A percentile compares a stretch with the other conserved stretches of the same genome.
Evolutionary conservation across 2,888 invertebrate species (phyloP).

Genomic region (Melanophora roralis): DNA sequence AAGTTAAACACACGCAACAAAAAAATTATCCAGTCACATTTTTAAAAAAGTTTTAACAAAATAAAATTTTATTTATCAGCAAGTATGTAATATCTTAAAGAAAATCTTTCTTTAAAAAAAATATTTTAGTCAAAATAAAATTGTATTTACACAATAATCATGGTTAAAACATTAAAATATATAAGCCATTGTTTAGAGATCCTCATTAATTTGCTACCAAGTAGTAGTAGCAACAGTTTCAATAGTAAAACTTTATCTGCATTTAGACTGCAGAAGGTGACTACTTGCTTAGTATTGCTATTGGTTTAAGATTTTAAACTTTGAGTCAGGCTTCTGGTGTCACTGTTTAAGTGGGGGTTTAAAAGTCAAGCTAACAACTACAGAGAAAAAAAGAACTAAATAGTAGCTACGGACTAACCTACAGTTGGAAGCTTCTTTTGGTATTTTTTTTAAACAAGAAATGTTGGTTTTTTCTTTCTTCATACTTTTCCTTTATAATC

Average conservation of each 20-base stretch:
- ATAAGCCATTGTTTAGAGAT: slow-evolving; percentile 42
- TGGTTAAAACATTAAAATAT: slow-evolving; percentile 29
- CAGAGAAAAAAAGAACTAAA: neutral
- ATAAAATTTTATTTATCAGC: neutral
- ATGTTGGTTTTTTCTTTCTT: slow-evolving; percentile 16
- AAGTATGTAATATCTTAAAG: neutral
- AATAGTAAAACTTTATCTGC: neutral
- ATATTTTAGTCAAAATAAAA: neutral
- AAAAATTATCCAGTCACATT: slow-evolving; percentile 52
- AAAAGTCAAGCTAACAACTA: slow-evolving; percentile 32
- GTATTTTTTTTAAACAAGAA: neutral
- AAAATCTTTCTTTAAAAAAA: slow-evolving; percentile 14
- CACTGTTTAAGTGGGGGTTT: neutral
- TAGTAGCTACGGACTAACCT: neutral
- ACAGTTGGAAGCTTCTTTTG: neutral
- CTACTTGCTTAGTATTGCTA: neutral
- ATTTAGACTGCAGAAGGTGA: neutral
- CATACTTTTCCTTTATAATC: neutral
- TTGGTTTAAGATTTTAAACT: slow-evolving; percentile 2
- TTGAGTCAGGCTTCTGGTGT: slow-evolving; percentile 3
- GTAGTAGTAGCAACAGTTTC: neutral
- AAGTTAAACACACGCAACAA: slow-evolving; percentile 1
- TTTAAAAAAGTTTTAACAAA: slow-evolving; percentile 44
- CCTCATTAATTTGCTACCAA: slow-evolving; percentile 44
- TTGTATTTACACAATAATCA: neutral